Evolutionary conservation across 2,888 invertebrate genomes (phyloP), one percentile per base, ranked within the genome.

Genomic region (Atethmia centrago): DNA sequence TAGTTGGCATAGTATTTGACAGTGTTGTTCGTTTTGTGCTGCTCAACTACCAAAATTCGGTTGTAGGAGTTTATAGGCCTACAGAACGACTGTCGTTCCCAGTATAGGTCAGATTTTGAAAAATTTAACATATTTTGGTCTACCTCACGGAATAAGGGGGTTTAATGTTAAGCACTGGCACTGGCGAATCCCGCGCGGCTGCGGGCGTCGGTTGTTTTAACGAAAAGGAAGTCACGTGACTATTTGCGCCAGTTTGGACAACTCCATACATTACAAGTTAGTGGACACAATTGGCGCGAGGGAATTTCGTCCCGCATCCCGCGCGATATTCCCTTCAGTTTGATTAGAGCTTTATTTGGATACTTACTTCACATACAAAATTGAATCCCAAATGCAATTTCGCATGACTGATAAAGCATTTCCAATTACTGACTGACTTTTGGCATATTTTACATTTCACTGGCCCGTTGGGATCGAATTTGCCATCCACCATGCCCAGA

Each of bases 331-430:
- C n/a, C 12, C 4, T 51, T 28, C 2, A 31, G 16, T 47, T 47
- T 16, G 28, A 0, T 5, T 3, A n/a, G n/a, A n/a, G n/a, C 3
- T 14, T 25, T 14, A 25, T 4, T 7, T 14, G 2, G 2, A 12
- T 64, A 77, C 85, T 84, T 78, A 90, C 90, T 78, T 90, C 90
- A 63, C 90, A 90, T 25, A 90, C 76, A 75, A 84, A 87, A 62
- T 89, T 88, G 25, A 89, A 90, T n/a, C 90, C 90, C n/a, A 90
- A 84, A 81, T 90, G 90, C 25, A 87, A 56, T 75, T 90, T 87
- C 0, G 84, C 90, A 28, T 90, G 90, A 45, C 80, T 88, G 0
- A 87, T 77, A 53, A 91, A 91, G n/a, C 88, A 88, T 0, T 84
- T 68, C 90, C 90, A 91, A 64, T 84, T 88, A 36, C 87, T 85